These are phyloP conservation scores for Aphaenogaster ashmeadi DNA, from an alignment of 1,140 invertebrate species.

Conservation along the genomic window DNA sequence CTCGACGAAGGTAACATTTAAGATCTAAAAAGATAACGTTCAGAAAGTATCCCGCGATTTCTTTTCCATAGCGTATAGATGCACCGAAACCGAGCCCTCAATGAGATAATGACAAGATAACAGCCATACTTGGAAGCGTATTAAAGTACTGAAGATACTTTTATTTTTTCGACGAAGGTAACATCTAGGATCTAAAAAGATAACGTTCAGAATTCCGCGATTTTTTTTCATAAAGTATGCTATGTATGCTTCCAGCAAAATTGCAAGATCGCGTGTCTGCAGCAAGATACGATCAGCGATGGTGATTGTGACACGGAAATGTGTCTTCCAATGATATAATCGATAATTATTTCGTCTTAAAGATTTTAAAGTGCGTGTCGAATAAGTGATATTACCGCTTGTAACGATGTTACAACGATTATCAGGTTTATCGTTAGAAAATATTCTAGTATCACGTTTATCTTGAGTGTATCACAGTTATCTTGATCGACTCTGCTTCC, in stretches of 20 bases:
- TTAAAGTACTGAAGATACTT: too few relatives aligned
- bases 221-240: background rate
- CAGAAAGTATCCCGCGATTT: background rate
- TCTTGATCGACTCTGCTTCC: constrained; percentile 2
- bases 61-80: background rate
- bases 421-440: constrained; percentile 1
- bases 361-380: background rate
- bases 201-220: background rate
- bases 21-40: background rate
- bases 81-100: too few relatives aligned
- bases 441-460: constrained; percentile 21
- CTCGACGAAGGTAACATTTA: background rate
- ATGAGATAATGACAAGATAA: too few relatives aligned
- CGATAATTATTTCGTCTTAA: background rate
- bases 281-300: background rate
- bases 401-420: background rate
- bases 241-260: background rate
- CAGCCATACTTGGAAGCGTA: too few relatives aligned
- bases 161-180: background rate
- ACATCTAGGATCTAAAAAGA: background rate
- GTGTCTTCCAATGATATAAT: constrained; percentile 3
- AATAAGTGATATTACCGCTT: constrained; percentile 5
- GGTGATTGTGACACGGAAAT: background rate
- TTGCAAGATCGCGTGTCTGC: background rate
- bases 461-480: constrained; percentile 1